A percentile compares a stretch with the other conserved stretches of the same genome.
These are phyloP conservation scores for Caenorhabditis latens DNA, from an alignment of 1,140 invertebrate species.

Conservation along the genomic window DNA sequence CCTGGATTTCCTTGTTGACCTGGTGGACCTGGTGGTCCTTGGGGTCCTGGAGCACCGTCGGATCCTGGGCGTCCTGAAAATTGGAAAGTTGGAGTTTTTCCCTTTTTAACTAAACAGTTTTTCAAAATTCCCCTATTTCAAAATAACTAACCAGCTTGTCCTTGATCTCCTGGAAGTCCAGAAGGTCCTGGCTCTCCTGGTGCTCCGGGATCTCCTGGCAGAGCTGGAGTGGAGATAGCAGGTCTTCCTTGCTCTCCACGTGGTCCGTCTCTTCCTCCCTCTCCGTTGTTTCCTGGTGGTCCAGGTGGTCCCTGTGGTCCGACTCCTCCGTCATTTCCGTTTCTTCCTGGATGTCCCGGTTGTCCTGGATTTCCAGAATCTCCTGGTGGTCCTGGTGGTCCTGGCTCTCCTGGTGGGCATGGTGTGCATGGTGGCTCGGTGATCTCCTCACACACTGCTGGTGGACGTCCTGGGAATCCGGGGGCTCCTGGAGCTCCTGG, in stretches of 20 bases:
- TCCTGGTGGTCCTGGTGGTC: conserved; percentile 67
- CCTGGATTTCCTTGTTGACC: conserved; percentile 66
- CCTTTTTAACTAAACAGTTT: no score
- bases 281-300: conserved; percentile 70
- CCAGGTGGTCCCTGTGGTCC: conserved; percentile 71
- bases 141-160: conserved; percentile 60
- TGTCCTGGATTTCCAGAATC: conserved; percentile 72
- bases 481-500: conserved; percentile 73
- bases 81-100: conserved; percentile 14
- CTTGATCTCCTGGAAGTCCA: conserved; percentile 72
- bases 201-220: conserved; percentile 76
- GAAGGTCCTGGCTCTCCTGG: conserved; percentile 71
- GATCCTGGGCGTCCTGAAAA: conserved; percentile 64
- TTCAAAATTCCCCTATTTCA: neutral
- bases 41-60: conserved; percentile 64
- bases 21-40: conserved; percentile 70
- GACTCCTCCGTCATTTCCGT: conserved; percentile 72
- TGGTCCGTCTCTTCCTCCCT: conserved; percentile 71
- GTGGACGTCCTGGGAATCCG: conserved; percentile 76
- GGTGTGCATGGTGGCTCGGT: conserved; percentile 76
- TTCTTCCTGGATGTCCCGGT: conserved; percentile 63
- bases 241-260: conserved; percentile 77
- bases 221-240: conserved; percentile 76
- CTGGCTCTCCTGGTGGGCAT: conserved; percentile 75
- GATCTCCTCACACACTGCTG: conserved; percentile 76